Evolutionary conservation across 2,113 vertebrate species (phyloP).

Genomic region (Cavia porcellus): DNA sequence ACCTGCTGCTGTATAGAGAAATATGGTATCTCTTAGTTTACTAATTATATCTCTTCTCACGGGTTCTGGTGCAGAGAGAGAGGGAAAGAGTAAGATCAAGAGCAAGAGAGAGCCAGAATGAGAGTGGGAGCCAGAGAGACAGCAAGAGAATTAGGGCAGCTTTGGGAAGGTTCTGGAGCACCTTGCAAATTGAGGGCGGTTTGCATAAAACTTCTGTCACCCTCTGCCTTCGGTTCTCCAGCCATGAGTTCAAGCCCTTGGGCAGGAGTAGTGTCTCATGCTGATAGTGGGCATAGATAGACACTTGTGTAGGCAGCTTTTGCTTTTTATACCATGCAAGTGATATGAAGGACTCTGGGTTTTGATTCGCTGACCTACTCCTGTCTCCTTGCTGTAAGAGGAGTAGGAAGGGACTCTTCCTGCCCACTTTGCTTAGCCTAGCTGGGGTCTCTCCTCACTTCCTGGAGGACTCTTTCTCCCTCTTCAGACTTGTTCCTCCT

Average conservation of each 20-base stretch:
- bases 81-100: slow-evolving; percentile 64
- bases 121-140: too few relatives aligned
- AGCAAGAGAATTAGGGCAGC: not conserved
- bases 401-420: not conserved
- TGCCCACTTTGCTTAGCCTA: accelerated
- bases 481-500: not conserved
- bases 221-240: slow-evolving; percentile 9
- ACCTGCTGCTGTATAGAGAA: slow-evolving; percentile 66
- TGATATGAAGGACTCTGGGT: not conserved
- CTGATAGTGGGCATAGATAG: not conserved
- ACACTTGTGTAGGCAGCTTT: accelerated
- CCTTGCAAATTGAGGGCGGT: not conserved
- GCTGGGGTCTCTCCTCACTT: not conserved
- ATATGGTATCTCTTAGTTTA: slow-evolving; percentile 76
- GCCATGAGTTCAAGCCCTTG: accelerated
- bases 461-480: not conserved
- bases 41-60: slow-evolving; percentile 73
- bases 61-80: slow-evolving; percentile 62
- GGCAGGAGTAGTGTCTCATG: not conserved
- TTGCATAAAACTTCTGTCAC: slow-evolving; percentile 46
- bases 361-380: slow-evolving; percentile 83
- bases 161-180: not conserved
- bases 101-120: not conserved
- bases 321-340: not conserved
- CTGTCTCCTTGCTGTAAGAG: slow-evolving; percentile 63